phyloP scores from a whole-genome alignment of 2,888 invertebrate species.

The Himalopsyche tibetana region DNA sequence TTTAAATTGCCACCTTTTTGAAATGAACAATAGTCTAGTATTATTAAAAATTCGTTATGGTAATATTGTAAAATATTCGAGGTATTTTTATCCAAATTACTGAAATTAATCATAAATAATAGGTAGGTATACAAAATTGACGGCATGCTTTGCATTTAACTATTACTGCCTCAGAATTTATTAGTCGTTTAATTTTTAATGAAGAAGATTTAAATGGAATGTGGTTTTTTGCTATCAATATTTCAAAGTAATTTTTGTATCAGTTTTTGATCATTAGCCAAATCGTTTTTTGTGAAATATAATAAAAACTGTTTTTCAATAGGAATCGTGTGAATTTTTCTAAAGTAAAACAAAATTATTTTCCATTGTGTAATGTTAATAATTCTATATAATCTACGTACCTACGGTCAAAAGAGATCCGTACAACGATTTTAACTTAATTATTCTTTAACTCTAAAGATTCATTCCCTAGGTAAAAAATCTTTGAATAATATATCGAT shows the following conservation, averaged over 20 bases:
- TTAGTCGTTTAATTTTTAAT: constrained; percentile 9
- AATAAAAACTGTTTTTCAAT: no score
- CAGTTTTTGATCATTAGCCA: no score
- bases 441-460: no score
- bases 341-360: no score
- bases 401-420: no score
- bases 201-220: constrained; percentile 10
- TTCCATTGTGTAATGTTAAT: no score
- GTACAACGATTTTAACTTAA: no score
- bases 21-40: neutral
- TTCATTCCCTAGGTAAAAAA: no score
- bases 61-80: constrained; percentile 4
- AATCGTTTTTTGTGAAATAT: no score
- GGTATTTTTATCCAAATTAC: constrained; percentile 31
- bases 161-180: constrained; percentile 3
- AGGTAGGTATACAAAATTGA: neutral
- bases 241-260: neutral
- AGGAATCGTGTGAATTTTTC: no score
- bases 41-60: constrained; percentile 34
- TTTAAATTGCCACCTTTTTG: constrained; percentile 8
- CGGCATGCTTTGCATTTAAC: constrained; percentile 3
- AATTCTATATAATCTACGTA: no score
- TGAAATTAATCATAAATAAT: constrained; percentile 34
- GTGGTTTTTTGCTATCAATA: constrained; percentile 1
- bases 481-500: no score